These are phyloP conservation scores for Acrocephalus scirpaceus DNA, from an alignment of 2,797 vertebrate species.

Conservation along the genomic window DNA sequence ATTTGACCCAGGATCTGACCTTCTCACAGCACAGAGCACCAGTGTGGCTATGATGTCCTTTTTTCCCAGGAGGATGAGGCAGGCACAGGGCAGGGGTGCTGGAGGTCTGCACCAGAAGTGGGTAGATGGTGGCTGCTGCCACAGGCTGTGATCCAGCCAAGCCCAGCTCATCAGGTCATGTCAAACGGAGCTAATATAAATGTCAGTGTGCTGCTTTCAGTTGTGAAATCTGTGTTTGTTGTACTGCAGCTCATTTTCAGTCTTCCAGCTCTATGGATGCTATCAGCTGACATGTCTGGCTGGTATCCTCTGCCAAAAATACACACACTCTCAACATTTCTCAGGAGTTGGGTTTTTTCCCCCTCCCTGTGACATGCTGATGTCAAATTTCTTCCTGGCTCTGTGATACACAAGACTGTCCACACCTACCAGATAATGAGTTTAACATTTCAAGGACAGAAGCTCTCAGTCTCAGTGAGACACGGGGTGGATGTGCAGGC, in stretches of 20 bases:
- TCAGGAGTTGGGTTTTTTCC: background rate
- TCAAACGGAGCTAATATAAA: constrained; percentile 73
- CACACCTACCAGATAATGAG: constrained; percentile 38
- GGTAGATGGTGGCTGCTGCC: background rate
- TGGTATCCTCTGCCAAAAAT: constrained; percentile 67
- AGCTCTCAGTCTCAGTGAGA: background rate
- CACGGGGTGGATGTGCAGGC: background rate
- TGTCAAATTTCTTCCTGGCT: constrained; percentile 17
- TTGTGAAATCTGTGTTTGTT: constrained; percentile 67
- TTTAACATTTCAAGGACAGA: constrained; percentile 54
- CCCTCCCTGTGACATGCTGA: background rate
- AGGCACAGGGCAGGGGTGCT: background rate
- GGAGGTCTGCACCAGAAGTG: background rate
- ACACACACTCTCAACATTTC: constrained; percentile 54
- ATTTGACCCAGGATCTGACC: background rate
- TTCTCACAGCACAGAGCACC: background rate
- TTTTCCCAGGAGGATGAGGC: background rate
- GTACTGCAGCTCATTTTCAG: constrained; percentile 68
- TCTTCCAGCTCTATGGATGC: constrained; percentile 61
- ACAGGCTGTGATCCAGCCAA: background rate
- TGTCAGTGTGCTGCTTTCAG: constrained; percentile 49
- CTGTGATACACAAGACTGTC: constrained; percentile 3
- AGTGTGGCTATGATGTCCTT: background rate
- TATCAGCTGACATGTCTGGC: constrained; percentile 67
- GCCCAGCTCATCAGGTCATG: constrained; percentile 31